A percentile compares a stretch with the other conserved stretches of the same genome.
Conservation (phyloP, 2,113 vertebrate species). For the Tringa solitaria region DNA sequence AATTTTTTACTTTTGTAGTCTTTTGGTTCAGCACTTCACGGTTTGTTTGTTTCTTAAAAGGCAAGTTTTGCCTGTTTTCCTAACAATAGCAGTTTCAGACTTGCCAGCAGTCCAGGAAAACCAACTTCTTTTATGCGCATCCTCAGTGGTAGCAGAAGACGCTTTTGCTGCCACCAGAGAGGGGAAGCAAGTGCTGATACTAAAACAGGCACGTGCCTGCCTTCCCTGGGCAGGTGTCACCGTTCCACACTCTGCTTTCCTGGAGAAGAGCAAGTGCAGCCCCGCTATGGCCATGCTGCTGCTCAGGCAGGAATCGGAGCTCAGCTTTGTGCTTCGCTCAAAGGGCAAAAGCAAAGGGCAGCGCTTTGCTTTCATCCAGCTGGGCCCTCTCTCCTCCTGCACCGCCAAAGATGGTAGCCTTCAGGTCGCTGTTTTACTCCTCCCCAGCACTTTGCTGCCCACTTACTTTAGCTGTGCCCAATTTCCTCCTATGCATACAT, state of each 20-base stretch:
- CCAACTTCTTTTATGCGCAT: background rate
- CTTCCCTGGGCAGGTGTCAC: background rate
- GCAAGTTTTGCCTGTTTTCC: background rate
- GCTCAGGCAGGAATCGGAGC: background rate
- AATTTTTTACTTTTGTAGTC: background rate
- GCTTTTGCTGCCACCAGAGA: background rate
- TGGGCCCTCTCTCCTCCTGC: too few relatives aligned
- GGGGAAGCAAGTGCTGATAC: background rate
- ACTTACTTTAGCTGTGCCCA: background rate
- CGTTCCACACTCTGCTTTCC: fast-evolving
- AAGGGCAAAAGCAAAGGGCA: background rate
- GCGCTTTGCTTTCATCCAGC: background rate
- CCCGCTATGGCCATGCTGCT: background rate
- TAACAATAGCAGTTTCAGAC: background rate
- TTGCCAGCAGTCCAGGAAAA: background rate
- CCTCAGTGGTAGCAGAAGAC: background rate
- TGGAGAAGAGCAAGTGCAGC: background rate
- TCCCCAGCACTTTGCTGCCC: fast-evolving
- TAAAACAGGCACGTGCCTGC: background rate
- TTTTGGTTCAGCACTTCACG: background rate
- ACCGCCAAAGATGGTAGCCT: background rate
- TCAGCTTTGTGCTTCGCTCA: background rate
- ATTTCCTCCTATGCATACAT: background rate
- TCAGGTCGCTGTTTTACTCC: background rate
- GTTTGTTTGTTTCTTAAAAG: background rate